Percentiles rank a stretch among this genome's conserved stretches.
Evolutionary conservation across 2,113 vertebrate genomes (phyloP).

Genomic region (Proteles cristata): DNA sequence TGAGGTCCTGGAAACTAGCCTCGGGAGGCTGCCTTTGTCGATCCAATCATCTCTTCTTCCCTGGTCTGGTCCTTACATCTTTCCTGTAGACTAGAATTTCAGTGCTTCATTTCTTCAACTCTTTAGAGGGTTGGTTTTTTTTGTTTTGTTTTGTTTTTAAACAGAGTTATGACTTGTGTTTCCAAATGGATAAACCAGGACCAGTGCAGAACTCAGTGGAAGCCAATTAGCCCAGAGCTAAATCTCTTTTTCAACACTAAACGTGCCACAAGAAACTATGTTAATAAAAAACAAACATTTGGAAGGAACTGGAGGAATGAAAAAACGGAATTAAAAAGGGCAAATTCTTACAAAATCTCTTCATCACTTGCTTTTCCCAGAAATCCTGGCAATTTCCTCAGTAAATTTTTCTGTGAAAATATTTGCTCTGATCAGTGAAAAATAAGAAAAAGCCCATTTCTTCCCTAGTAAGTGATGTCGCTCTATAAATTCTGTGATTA

Average conservation of each 20-base stretch:
- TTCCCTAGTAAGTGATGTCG: conserved; percentile 47
- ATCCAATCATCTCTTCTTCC: not conserved
- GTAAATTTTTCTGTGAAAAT: conserved; percentile 62
- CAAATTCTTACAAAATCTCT: conserved; percentile 61
- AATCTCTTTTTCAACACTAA: conserved; percentile 35
- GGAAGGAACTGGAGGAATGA: conserved; percentile 43
- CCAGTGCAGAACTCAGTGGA: not conserved
- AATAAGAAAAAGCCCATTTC: conserved; percentile 42
- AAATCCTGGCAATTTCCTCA: conserved; percentile 50
- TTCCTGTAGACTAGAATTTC: not conserved
- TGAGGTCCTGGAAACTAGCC: not conserved
- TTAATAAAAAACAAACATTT: conserved; percentile 61
- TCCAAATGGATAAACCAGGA: conserved; percentile 52
- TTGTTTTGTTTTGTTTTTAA: not conserved
- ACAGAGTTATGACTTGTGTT: not conserved
- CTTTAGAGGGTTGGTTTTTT: not conserved
- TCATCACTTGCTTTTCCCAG: conserved; percentile 50
- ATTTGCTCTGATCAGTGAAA: conserved; percentile 59
- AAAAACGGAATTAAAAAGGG: conserved; percentile 49
- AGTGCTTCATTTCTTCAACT: not conserved
- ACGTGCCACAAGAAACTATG: not conserved
- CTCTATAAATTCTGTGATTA: conserved; percentile 72
- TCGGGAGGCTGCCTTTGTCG: not conserved
- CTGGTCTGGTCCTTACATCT: not conserved
- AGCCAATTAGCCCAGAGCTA: not conserved